Base-by-base conservation (phyloP, 2,797 vertebrate species). In the Morus bassanus region DNA sequence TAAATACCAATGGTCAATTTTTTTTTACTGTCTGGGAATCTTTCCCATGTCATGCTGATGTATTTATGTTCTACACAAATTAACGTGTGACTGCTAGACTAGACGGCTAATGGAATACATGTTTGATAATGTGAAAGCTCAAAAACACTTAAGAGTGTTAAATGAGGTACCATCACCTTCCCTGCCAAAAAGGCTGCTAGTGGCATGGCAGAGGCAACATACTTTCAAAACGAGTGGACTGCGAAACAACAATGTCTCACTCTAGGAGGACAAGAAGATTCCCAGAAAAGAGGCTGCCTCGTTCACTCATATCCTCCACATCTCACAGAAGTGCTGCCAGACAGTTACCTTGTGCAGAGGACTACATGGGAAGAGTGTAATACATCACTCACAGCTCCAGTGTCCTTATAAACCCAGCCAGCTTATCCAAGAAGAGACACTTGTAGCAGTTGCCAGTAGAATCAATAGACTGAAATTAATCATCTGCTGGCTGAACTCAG, bases 391-490 rank as follows among this genome's bases (percentile, higher is more conserved):
- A 18, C 57, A 43, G 43, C 56, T 93, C 75, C 50, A 1, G 1
- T 33, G 61, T 54, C 68, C 85, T 88, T 45, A 88, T 6, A 93
- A 91, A 67, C 61, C 57, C 30, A 46, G 56, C 13, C 48, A 82
- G 65, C n/a, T 77, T 64, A 68, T 57, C 37, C 87, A 85, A 81
- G 48, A 93, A 85, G 45, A 89, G 72, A 83, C 63, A 85, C 61
- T 72, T 80, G 64, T 28, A 91, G 43, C 37, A 59, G 37, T 45
- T 93, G 91, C 86, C 91, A 90, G 86, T 65, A 65, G 78, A 91
- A 94, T 91, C 81, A 50, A 89, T 45, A 89, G 57, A 65, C 41
- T 89, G 83, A 93, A 94, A 92, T 96, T 94, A 94, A 95, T 96
- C 82, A 76, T 79, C 59, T 33, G 31, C 59, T 83, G 87, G 30